Evolutionary conservation across 2,113 vertebrate species (phyloP).

Genomic region (Bubalus kerabau): DNA sequence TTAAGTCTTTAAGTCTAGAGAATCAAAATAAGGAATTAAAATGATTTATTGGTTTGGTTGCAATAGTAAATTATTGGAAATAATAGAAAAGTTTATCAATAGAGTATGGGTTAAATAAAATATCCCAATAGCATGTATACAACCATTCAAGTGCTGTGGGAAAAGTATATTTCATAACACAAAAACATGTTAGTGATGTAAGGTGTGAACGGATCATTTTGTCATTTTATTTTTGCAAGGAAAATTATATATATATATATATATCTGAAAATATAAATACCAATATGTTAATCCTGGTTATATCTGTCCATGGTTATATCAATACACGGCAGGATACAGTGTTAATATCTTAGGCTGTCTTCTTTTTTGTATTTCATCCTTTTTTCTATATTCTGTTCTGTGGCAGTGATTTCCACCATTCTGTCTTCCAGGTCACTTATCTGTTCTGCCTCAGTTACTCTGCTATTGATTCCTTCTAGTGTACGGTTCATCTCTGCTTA

Average conservation of each 20-base stretch:
- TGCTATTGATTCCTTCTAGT: not conserved
- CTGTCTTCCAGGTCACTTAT: not conserved
- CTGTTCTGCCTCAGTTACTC: not conserved
- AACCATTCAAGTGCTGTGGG: not conserved
- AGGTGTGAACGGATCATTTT: not conserved
- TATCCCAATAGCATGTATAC: not conserved
- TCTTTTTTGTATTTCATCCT: not conserved
- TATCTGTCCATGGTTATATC: not conserved
- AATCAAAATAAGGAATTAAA: conserved; percentile 11
- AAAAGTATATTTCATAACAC: not conserved
- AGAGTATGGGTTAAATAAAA: not conserved
- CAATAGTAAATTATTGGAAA: not conserved
- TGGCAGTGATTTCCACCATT: not conserved
- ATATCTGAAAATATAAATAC: not conserved
- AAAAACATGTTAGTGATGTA: not conserved
- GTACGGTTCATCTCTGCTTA: not conserved
- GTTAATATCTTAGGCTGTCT: not conserved
- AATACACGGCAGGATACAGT: not conserved
- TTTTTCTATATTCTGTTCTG: not conserved
- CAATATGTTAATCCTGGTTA: not conserved
- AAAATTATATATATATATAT: not conserved
- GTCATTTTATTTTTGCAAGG: not conserved
- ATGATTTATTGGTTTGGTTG: not conserved
- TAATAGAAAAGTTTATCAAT: not conserved
- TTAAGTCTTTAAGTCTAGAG: not conserved